These are phyloP conservation scores for Tapirus indicus DNA, from an alignment of 2,797 vertebrate genomes.

Conservation along the genomic window DNA sequence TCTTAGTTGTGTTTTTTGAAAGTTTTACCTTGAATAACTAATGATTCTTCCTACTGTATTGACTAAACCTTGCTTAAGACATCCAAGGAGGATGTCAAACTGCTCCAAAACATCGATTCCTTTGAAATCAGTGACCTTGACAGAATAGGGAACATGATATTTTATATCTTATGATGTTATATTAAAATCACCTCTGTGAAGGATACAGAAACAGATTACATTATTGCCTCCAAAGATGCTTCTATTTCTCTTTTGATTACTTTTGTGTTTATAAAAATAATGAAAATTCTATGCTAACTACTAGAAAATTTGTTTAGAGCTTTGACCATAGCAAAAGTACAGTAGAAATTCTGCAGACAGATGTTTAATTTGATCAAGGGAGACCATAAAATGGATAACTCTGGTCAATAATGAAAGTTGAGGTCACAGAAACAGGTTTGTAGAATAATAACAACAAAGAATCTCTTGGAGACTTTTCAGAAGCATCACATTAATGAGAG, in stretches of 20 bases:
- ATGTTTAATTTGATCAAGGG: constrained; percentile 77
- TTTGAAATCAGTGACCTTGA: constrained; percentile 83
- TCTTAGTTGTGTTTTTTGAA: constrained; percentile 86
- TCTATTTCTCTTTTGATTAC: constrained; percentile 81
- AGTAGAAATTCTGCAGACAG: constrained; percentile 66
- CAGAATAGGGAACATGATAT: constrained; percentile 79
- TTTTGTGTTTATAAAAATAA: constrained; percentile 81
- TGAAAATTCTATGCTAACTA: constrained; percentile 76
- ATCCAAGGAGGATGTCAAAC: constrained; percentile 79
- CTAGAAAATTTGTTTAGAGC: constrained; percentile 81
- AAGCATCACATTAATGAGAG: constrained; percentile 27
- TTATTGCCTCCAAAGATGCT: constrained; percentile 77
- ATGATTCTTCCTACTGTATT: constrained; percentile 84
- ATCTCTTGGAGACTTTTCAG: constrained; percentile 40
- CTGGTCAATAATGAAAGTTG: constrained; percentile 66
- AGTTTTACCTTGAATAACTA: constrained; percentile 89
- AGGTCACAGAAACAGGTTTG: constrained; percentile 68
- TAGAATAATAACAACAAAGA: constrained; percentile 32
- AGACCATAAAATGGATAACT: constrained; percentile 73
- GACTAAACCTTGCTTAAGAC: constrained; percentile 80
- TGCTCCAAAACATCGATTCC: constrained; percentile 71
- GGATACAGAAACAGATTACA: constrained; percentile 77
- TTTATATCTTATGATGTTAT: constrained; percentile 72
- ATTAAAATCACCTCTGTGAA: constrained; percentile 76
- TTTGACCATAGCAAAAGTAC: constrained; percentile 69